Base-by-base conservation (phyloP, 64 coral and sea anemone genomes). In the Montipora capricornis region DNA sequence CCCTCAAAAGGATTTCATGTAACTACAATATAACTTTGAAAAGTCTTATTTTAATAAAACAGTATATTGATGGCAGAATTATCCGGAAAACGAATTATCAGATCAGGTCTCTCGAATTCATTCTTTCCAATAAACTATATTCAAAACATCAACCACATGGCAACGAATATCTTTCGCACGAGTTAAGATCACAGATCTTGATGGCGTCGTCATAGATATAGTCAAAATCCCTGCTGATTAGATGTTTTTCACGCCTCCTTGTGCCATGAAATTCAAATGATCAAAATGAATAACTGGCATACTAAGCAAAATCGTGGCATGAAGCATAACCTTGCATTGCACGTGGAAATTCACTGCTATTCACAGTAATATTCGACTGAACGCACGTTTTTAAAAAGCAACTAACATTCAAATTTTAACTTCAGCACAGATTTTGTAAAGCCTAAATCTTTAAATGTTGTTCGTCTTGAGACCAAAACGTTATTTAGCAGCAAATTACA, bases 301-400 rank as follows among this genome's bases (percentile, higher is more conserved):
- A 17, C 71, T 73, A 49, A 48, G 17, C 8, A 69, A 86, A 49
- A 78, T 47, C 76, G 46, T 66, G 45, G 44, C 19, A 64, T 73
- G 37, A 73, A 49, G 4, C 24, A 22, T 17, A n/a, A 6, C n/a
- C 47, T 10, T 8, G 0, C 14, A 16, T 17, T 22, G 82, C 82
- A 86, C 82, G 82, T 86, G 82, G 66, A 47, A 73, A 71, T 85
- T 70, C 61, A 86, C 82, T 49, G 17, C 82, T 8, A 86, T 51
- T 67, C 60, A 11, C 9, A 11, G 9, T 64, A 86, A 73, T 78
- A 78, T 86, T 86, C 46, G 44, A 49, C 82, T 49, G 14, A 68
- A 20, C 29, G 47, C 67, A 86, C 16, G 45, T 86, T 84, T 82
- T 47, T 22, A 20, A 84, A 84, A 22, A 71, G 20, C 68, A 20